Evolutionary conservation across 2,113 vertebrate species (phyloP).

Genomic region (Electrona antarctica): DNA sequence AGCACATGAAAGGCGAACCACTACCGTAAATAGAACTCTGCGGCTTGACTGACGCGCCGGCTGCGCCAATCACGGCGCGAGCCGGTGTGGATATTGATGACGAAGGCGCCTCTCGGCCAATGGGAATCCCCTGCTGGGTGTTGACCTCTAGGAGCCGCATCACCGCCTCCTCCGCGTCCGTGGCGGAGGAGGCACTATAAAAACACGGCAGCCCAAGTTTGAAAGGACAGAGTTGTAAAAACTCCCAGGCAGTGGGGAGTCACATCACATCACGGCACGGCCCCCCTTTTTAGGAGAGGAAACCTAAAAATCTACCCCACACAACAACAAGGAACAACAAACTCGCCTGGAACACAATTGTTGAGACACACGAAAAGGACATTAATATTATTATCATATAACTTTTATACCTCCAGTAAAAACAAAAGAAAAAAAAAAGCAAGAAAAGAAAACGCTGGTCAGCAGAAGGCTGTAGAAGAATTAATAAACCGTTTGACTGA

Average conservation of each 20-base stretch:
- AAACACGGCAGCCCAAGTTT: constrained; percentile 66
- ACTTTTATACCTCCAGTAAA: constrained; percentile 30
- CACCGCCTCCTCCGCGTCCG: constrained; percentile 76
- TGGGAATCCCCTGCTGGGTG: constrained; percentile 52
- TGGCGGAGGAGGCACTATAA: constrained; percentile 80
- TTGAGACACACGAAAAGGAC: constrained; percentile 8
- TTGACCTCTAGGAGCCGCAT: constrained; percentile 78
- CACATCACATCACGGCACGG: neutral
- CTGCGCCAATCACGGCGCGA: constrained; percentile 53
- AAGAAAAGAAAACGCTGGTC: neutral
- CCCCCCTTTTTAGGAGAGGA: constrained; percentile 18
- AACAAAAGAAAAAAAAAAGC: neutral
- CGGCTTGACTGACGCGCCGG: constrained; percentile 23
- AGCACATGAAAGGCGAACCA: constrained; percentile 61
- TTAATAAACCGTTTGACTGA: constrained; percentile 20
- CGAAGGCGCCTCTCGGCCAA: constrained; percentile 54
- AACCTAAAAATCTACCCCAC: constrained; percentile 12
- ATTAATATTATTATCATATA: neutral
- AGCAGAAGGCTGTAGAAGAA: neutral
- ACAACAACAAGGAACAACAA: constrained; percentile 28
- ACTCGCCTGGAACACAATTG: constrained; percentile 57
- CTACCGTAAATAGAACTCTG: constrained; percentile 71
- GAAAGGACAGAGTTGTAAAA: constrained; percentile 84
- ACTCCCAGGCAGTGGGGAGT: constrained; percentile 80
- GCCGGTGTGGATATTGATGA: constrained; percentile 27